Base-by-base conservation (phyloP, 2,888 invertebrate genomes). In the Yponomeuta evonymella region DNA sequence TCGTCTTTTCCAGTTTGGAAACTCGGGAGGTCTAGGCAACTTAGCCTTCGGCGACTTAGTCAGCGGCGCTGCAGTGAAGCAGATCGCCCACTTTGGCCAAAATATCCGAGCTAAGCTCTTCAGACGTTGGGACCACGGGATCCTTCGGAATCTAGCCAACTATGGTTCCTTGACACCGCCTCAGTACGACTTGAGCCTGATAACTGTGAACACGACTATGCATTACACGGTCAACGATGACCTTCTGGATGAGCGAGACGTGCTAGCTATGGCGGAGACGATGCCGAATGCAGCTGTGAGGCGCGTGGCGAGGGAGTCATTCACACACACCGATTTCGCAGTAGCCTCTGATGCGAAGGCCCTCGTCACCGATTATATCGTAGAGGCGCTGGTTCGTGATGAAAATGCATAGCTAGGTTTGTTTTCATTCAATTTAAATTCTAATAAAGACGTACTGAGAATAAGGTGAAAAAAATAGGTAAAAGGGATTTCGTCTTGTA, bases 21-120 rank as follows among this genome's bases (percentile, higher is more conserved):
- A 43, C 43, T 43, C 5, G 5, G 33, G 2, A 5, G 33, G 5
- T 5, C 2, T 1, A 33, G 43, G 43, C 3, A 8, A 43, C 43
- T 8, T 43, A 58, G 51, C 1, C 51, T 1, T 15, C 12, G 15
- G 5, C 51, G 15, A 15, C 51, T 11, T 11, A 5, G 51, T 71
- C 12, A 75, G 75, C 15, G 78, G 78, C 15, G 76, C 77, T 0
- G 72, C 80, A 5, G 64, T 76, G 2, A 80, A 80, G 30, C 78
- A 79, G 73, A 71, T 77, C 63, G 78, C 77, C 0, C 79, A 79
- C 73, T 79, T 71, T 63, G 80, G 79, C 8, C 80, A 80, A 70
- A 79, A 78, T 64, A 75, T 79, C 10, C 72, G 74, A 68, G 73
- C 75, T 36, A 74, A 67, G 69, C 15, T 65, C 1, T 80, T 80